Conservation (phyloP, 2,888 invertebrate genomes). For the Pseudeuparius sepicola region DNA sequence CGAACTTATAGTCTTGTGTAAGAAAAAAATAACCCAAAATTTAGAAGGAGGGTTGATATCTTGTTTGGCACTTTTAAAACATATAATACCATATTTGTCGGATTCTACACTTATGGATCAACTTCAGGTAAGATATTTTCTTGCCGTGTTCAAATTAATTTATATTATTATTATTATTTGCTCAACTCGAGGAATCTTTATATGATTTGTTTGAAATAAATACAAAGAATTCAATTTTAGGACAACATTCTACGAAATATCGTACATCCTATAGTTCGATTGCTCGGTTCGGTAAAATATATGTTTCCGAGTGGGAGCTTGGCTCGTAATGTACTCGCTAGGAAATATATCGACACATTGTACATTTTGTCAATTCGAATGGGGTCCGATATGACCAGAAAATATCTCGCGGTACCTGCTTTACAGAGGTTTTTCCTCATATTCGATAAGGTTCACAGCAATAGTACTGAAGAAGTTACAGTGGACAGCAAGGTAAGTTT, state of each 20-base stretch:
- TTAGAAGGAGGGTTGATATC: conserved; percentile 85
- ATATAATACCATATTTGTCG: conserved; percentile 69
- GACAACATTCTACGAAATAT: conserved; percentile 78
- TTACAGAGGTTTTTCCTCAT: conserved; percentile 68
- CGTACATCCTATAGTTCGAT: conserved; percentile 69
- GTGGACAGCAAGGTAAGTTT: conserved; percentile 13
- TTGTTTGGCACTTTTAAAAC: conserved; percentile 68
- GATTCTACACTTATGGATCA: conserved; percentile 82
- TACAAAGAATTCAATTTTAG: too few species aligned
- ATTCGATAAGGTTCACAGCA: conserved; percentile 65
- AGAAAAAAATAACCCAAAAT: conserved; percentile 68
- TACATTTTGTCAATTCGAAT: conserved; percentile 69
- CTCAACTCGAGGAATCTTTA: too few species aligned
- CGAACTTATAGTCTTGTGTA: conserved; percentile 72
- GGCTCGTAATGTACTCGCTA: conserved; percentile 65
- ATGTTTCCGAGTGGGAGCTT: conserved; percentile 72
- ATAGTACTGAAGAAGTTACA: neutral
- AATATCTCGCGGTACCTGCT: conserved; percentile 61
- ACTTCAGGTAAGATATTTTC: conserved; percentile 51
- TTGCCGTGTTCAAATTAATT: too few species aligned
- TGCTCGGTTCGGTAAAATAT: conserved; percentile 69
- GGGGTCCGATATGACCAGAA: conserved; percentile 67
- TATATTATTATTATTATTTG: too few species aligned
- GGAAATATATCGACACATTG: conserved; percentile 73
- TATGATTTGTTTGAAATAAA: too few species aligned